These are phyloP conservation scores for Liparis tanakae DNA, from an alignment of 2,797 vertebrate genomes.

Conservation along the genomic window DNA sequence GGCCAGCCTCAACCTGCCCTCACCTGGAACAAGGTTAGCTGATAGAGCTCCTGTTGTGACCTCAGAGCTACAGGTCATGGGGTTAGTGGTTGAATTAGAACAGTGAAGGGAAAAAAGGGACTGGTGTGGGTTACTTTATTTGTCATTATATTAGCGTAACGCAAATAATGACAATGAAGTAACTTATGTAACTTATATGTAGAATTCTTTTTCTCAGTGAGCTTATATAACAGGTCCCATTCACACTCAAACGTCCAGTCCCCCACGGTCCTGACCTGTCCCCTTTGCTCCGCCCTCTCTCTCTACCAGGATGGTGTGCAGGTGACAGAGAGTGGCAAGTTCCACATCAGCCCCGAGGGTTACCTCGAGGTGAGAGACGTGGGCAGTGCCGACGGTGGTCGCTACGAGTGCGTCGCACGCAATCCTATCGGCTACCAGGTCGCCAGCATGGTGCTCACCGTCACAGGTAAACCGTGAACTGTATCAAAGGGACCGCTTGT, in stretches of 20 bases:
- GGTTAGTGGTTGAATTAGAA: background rate
- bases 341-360: constrained; percentile 92
- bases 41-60: constrained; percentile 8
- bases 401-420: constrained; percentile 95
- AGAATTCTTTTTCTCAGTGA: background rate
- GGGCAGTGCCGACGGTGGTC: constrained; percentile 91
- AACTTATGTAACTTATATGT: background rate
- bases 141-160: background rate
- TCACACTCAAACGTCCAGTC: constrained; percentile 7
- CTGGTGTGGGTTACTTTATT: background rate
- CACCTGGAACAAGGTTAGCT: constrained; percentile 98
- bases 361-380: constrained; percentile 94
- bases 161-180: background rate
- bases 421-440: constrained; percentile 94
- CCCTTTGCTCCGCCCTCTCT: background rate
- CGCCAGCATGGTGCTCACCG: constrained; percentile 93
- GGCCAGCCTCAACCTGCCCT: constrained; percentile 94
- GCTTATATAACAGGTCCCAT: background rate
- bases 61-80: background rate
- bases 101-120: background rate
- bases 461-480: constrained; percentile 85
- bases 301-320: constrained; percentile 92
- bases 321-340: constrained; percentile 98
- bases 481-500: constrained; percentile 47
- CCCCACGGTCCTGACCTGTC: constrained; percentile 19